Base-by-base conservation (phyloP, 2,113 vertebrate genomes). In the Colistium nudipinnis region DNA sequence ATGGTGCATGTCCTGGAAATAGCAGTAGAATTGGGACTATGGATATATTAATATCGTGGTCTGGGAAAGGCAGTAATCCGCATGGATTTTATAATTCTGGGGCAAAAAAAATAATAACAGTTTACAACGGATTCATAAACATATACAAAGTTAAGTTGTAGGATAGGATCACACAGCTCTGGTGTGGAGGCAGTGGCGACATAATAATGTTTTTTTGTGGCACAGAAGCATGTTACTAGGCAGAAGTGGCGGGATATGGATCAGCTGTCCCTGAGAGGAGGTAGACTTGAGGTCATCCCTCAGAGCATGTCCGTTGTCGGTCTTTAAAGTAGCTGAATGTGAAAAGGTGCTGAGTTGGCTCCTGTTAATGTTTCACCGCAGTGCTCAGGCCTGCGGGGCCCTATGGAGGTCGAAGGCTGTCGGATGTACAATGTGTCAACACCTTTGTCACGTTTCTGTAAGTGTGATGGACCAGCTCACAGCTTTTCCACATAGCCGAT, bases 371-470 rank as follows among this genome's bases (percentile, higher is more conserved):
- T 48, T 65, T 41, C 24, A 10, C 11, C 2, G 49, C 10, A 22
- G 10, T 0, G 22, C 66, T 62, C 35, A 11, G 82, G 41, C 66
- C 66, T 1, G 17, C 45, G 1, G 55, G 66, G 55, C 17, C 54
- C 55, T 62, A 81, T 70, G 8, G 77, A 73, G 78, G 77, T 63
- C 35, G 68, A 81, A 66, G 75, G 68, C 75, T 76, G 71, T 81
- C 67, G n/a, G 65, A 62, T 49, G 71, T n/a, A 3, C 31, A 3
- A 48, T 72, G 31, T 25, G 66, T 86, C 78, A 76, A 78, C 81
- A 76, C 84, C 74, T 86, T 62, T 0, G 28, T 67, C 68, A 28
- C 70, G 39, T 72, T 81, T 61, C 52, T 70, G 68, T 38, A 61
- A 36, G 68, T 66, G 70, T 73, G 74, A 83, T 22, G 71, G 63